phyloP scores from a whole-genome alignment of 1,140 invertebrate genomes.

The Bilobella aurantiaca region DNA sequence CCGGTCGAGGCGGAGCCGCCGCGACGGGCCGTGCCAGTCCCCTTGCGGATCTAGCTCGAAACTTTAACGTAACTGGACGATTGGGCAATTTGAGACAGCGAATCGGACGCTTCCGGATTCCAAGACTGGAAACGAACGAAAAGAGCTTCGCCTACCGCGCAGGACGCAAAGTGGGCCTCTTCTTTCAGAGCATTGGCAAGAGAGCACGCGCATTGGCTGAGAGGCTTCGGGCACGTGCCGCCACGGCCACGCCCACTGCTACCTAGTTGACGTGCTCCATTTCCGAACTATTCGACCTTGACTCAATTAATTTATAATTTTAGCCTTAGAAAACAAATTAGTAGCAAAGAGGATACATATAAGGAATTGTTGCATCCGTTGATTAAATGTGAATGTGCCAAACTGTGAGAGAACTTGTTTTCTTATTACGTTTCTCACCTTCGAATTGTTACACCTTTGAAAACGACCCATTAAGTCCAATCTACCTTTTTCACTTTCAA shows the following conservation, averaged over 20 bases:
- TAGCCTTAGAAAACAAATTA: no score
- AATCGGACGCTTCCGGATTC: not conserved
- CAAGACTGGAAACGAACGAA: not conserved
- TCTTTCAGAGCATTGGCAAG: not conserved
- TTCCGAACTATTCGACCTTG: no score
- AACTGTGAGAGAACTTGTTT: no score
- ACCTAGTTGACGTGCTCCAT: no score
- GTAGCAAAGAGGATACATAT: no score
- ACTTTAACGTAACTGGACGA: not conserved
- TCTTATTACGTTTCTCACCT: no score
- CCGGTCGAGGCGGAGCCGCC: not conserved
- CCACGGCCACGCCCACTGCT: not conserved
- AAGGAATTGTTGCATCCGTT: no score
- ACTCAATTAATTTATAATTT: no score
- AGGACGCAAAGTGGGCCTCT: not conserved
- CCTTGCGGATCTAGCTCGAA: not conserved
- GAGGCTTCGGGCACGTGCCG: not conserved
- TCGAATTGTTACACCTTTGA: no score
- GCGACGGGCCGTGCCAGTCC: not conserved
- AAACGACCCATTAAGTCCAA: no score
- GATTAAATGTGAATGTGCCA: no score
- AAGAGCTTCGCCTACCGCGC: not conserved
- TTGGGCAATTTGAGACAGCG: not conserved
- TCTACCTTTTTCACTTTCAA: no score
- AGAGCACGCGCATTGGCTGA: not conserved